These are phyloP conservation scores for Tenthredo amoena DNA, from an alignment of 2,888 invertebrate species.

Conservation along the genomic window DNA sequence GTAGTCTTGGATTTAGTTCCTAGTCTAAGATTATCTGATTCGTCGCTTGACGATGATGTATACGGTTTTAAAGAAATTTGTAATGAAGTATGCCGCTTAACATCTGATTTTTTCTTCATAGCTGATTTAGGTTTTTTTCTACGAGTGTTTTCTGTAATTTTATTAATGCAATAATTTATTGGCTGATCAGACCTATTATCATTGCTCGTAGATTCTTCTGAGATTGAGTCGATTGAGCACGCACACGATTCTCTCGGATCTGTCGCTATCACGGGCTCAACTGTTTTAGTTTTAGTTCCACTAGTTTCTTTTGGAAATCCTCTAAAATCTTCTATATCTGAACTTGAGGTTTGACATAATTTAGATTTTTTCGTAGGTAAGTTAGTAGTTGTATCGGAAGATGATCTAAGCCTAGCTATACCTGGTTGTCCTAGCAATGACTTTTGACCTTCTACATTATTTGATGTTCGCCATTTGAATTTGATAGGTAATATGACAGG, in stretches of 20 bases:
- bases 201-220: neutral
- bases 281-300: neutral
- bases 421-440: neutral
- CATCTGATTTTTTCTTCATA: neutral
- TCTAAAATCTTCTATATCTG: neutral
- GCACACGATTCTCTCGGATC: neutral
- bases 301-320: neutral
- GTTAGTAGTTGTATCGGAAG: neutral
- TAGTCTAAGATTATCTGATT: neutral
- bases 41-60: neutral
- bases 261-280: neutral
- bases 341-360: neutral
- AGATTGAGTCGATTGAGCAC: neutral
- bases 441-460: too few relatives aligned
- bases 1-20: too few relatives aligned
- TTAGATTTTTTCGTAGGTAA: neutral
- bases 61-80: neutral
- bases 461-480: too few relatives aligned
- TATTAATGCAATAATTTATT: neutral
- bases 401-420: constrained; percentile 1
- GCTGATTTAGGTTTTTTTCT: neutral
- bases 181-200: neutral
- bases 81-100: neutral
- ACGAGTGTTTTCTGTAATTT: neutral
- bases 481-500: too few relatives aligned